Conservation (phyloP, 30 jellyfish, hydroid and myxozoan genomes). For the Rhopilema esculentum region DNA sequence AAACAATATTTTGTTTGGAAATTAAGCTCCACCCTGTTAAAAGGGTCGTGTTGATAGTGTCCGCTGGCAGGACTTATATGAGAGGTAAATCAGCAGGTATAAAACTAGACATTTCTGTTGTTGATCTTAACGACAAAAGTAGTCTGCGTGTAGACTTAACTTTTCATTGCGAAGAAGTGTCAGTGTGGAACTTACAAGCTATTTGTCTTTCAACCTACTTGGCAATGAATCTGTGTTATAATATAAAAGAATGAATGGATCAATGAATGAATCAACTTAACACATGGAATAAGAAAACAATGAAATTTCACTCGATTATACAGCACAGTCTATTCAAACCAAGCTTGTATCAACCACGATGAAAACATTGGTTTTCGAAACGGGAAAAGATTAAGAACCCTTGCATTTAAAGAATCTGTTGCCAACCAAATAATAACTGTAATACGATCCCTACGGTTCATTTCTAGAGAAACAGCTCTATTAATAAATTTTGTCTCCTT, state of each 20-base stretch:
- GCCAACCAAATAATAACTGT: background rate
- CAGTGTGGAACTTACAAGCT: background rate
- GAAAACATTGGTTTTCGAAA: background rate
- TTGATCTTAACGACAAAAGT: background rate
- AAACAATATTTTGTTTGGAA: too few relatives aligned
- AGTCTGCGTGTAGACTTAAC: background rate
- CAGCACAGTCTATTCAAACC: background rate
- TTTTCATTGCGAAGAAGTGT: background rate
- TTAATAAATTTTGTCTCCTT: background rate
- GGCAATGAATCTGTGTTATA: background rate
- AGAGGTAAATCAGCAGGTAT: too few relatives aligned
- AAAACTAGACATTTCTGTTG: background rate
- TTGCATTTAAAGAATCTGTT: background rate
- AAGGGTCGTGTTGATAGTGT: too few relatives aligned
- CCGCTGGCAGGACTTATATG: too few relatives aligned
- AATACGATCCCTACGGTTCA: background rate
- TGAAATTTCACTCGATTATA: background rate
- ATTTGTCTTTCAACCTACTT: background rate
- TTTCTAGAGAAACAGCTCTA: background rate
- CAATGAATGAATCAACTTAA: background rate
- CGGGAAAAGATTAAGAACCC: background rate
- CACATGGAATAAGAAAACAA: background rate
- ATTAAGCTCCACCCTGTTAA: too few relatives aligned
- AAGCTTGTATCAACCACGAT: background rate
- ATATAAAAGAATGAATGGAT: background rate